Evolutionary conservation across 2,888 invertebrate genomes (phyloP), one percentile per base, ranked within the genome.

Genomic region (Stegana nigrithorax): DNA sequence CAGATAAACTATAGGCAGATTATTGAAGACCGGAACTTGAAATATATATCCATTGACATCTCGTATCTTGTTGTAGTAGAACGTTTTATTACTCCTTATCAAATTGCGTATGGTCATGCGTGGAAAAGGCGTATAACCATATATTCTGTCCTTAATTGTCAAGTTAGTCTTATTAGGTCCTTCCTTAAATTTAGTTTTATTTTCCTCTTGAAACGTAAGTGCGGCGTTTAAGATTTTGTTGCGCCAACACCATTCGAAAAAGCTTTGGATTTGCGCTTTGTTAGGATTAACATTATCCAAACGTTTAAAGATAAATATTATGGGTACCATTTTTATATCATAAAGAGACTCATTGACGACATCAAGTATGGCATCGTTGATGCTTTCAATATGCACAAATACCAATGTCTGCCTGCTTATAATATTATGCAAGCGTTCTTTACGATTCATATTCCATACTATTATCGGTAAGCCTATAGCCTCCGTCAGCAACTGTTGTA

Each of bases 71-170:
- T 47, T 17, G n/a, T 42, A 42, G 10, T 12, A n/a, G n/a, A 23
- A 21, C 12, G 17, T 23, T 23, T 23, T 21, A 10, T 47, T 12
- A 23, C n/a, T 4, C 14, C 12, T 47, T 8, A 8, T 47, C 7
- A 47, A 23, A 12, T 47, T 23, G 3, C 8, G 21, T 1, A 47
- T 4, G 0, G 21, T 47, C 14, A 47, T 4, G 5, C 1, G 21
- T 23, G 47, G 47, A 47, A 47, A 47, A n/a, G 47, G 47, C 12
- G 47, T 47, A 12, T 47, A 47, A n/a, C 47, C 14, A 47, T 23
- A 47, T 12, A 47, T n/a, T n/a, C n/a, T n/a, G n/a, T n/a, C n/a
- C n/a, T n/a, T n/a, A n/a, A n/a, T n/a, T n/a, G n/a, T n/a, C n/a
- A n/a, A n/a, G n/a, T n/a, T n/a, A n/a, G n/a, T n/a, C n/a, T n/a